Percentiles rank a stretch among this genome's conserved stretches.
phyloP scores from a whole-genome alignment of 2,888 invertebrate genomes.

The Labia minor region DNA sequence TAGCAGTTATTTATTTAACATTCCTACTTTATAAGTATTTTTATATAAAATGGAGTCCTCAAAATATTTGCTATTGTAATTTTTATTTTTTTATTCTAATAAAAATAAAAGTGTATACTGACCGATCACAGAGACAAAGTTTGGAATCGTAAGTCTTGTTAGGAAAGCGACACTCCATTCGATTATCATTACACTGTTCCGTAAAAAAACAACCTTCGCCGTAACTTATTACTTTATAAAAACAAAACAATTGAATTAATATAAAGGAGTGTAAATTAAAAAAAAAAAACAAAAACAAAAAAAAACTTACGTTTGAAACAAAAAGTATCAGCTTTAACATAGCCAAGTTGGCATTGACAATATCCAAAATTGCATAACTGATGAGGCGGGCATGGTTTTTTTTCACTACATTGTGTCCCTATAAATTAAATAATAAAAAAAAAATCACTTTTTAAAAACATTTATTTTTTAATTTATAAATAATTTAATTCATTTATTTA shows the following conservation, averaged over 20 bases:
- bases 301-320: slow-evolving; percentile 23
- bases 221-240: slow-evolving; percentile 19
- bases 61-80: too few species aligned
- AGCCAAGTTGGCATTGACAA: slow-evolving; percentile 22
- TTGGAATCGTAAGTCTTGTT: not conserved
- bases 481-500: too few species aligned
- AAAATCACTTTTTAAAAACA: not conserved
- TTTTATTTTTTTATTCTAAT: too few species aligned
- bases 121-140: slow-evolving; percentile 23
- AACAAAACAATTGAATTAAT: too few species aligned
- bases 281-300: not conserved
- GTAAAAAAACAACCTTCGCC: slow-evolving; percentile 21
- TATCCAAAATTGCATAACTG: slow-evolving; percentile 23
- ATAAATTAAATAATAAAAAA: not conserved
- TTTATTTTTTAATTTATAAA: too few species aligned
- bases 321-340: slow-evolving; percentile 19
- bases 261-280: too few species aligned
- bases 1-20: too few species aligned
- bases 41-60: too few species aligned
- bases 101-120: slow-evolving; percentile 15
- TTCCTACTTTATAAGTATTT: too few species aligned
- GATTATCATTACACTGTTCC: slow-evolving; percentile 21
- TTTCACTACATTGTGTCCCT: slow-evolving; percentile 22
- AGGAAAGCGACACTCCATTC: slow-evolving; percentile 20
- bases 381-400: slow-evolving; percentile 19